Conservation (phyloP, 2,797 vertebrate species). For the Loris lydekkerianus region DNA sequence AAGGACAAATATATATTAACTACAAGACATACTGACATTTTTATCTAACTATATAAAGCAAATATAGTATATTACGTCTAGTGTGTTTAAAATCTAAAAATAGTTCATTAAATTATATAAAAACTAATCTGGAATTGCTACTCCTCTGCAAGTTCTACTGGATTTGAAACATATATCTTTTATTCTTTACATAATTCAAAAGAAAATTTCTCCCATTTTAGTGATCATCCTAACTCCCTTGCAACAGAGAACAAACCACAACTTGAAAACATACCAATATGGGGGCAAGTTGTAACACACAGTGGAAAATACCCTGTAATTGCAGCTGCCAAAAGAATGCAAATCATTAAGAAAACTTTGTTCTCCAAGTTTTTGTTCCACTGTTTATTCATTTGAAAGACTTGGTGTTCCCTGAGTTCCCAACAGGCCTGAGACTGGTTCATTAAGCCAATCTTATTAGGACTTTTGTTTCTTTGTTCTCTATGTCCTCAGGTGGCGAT, state of each 20-base stretch:
- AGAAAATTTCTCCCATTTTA: conserved; percentile 60
- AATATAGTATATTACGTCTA: neutral
- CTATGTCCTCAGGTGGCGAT: conserved; percentile 81
- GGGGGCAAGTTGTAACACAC: conserved; percentile 75
- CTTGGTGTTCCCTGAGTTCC: conserved; percentile 72
- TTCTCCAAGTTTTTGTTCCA: conserved; percentile 78
- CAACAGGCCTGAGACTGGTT: conserved; percentile 71
- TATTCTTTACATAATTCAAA: conserved; percentile 37
- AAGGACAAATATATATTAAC: neutral
- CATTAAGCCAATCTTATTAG: conserved; percentile 83
- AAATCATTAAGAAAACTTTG: conserved; percentile 81
- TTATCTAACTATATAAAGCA: neutral
- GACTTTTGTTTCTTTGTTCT: conserved; percentile 80
- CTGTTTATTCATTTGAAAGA: conserved; percentile 76
- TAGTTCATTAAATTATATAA: neutral
- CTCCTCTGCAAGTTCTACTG: conserved; percentile 10
- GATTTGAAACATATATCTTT: neutral
- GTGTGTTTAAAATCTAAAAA: neutral
- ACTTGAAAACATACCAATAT: conserved; percentile 24
- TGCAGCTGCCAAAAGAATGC: conserved; percentile 83
- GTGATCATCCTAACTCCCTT: conserved; percentile 63
- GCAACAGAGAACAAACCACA: conserved; percentile 76
- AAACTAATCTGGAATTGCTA: neutral
- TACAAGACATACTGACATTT: neutral
- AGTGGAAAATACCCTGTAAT: conserved; percentile 81